A percentile compares a stretch with the other conserved stretches of the same genome.
Evolutionary conservation across 1,140 invertebrate species (phyloP).

Genomic region (Drosophila seguyi): DNA sequence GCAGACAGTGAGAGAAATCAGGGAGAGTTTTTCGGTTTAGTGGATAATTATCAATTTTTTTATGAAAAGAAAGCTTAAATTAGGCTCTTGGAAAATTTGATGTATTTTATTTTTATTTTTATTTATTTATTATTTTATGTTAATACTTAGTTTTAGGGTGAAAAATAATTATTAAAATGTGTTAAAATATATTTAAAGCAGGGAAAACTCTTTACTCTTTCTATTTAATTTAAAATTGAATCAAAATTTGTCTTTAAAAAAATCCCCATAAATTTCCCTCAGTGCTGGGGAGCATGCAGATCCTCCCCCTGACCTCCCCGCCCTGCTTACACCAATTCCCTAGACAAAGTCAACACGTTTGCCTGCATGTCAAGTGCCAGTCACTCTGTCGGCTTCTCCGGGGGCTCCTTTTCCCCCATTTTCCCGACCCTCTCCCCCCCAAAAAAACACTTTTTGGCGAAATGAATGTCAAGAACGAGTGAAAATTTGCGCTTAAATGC

Average conservation of each 20-base stretch:
- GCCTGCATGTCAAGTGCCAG: constrained; percentile 78
- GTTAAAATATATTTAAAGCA: background rate
- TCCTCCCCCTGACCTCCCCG: background rate
- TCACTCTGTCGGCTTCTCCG: constrained; percentile 30
- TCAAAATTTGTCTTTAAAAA: background rate
- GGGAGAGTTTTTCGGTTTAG: background rate
- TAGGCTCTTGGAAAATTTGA: background rate
- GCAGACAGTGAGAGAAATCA: constrained; percentile 39
- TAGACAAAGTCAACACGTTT: constrained; percentile 73
- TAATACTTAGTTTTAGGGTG: background rate
- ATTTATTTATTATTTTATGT: background rate
- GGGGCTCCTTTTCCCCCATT: constrained; percentile 1
- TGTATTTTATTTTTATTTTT: background rate
- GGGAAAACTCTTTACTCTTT: background rate
- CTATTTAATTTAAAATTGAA: background rate
- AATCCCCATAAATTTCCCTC: background rate
- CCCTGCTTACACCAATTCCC: constrained; percentile 36
- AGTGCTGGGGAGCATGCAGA: background rate
- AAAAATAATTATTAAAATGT: background rate
- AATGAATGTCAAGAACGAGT: constrained; percentile 82
- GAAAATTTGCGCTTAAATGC: constrained; percentile 80
- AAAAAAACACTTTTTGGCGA: constrained; percentile 21
- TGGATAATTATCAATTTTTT: background rate
- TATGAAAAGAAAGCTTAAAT: background rate
- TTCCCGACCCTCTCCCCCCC: background rate